Evolutionary conservation across 2,797 vertebrate genomes (phyloP).

Genomic region (Rhinoraja longicauda): DNA sequence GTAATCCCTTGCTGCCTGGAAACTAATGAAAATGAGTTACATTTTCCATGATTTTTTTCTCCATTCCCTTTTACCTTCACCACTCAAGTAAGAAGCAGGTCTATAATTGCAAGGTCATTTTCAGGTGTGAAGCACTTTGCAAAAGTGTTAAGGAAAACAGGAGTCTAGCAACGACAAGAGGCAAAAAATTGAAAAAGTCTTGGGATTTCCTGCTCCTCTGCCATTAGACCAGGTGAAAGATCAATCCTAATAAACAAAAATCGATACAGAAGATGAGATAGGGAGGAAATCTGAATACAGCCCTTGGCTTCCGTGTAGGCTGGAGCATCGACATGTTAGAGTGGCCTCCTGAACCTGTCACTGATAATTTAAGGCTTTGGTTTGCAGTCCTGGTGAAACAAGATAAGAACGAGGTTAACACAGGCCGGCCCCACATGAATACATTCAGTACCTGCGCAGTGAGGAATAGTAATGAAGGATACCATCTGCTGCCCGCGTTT

Average conservation of each 20-base stretch:
- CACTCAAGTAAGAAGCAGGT: background rate
- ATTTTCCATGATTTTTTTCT: constrained; percentile 12
- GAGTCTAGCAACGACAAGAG: background rate
- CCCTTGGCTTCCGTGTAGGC: constrained; percentile 7
- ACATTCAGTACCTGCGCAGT: background rate
- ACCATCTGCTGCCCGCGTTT: constrained; percentile 17
- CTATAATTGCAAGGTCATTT: constrained; percentile 11
- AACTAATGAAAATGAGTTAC: constrained; percentile 39
- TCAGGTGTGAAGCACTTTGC: background rate
- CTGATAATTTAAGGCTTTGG: constrained; percentile 27
- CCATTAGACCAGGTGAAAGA: background rate
- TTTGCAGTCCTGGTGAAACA: constrained; percentile 29
- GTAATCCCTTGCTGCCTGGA: constrained; percentile 39
- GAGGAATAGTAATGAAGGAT: constrained; percentile 13
- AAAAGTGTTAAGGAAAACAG: background rate
- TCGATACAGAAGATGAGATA: constrained; percentile 5
- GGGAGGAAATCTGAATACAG: constrained; percentile 19
- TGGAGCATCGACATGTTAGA: constrained; percentile 11
- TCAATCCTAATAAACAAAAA: background rate
- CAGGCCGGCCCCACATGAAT: constrained; percentile 6
- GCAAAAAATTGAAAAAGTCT: background rate
- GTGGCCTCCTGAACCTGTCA: constrained; percentile 1
- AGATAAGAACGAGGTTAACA: constrained; percentile 37
- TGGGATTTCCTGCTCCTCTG: constrained; percentile 15
- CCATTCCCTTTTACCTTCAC: constrained; percentile 26